Evolutionary conservation across 2,888 invertebrate species (phyloP).

Genomic region (Odontocerum albicorne): DNA sequence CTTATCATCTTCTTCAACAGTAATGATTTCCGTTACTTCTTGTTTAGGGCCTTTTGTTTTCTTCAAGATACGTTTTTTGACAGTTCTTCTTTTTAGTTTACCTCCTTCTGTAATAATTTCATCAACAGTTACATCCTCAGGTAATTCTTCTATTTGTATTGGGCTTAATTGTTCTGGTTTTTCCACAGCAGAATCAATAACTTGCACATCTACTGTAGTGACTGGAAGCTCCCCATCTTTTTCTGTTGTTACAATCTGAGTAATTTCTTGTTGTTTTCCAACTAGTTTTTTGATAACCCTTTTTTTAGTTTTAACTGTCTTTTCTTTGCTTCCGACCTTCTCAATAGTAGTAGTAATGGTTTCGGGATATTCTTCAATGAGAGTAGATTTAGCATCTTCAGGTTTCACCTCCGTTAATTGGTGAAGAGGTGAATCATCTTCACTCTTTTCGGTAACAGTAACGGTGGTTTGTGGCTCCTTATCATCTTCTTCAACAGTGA

Average conservation of each 20-base stretch:
- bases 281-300: conserved; percentile 39
- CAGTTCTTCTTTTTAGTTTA: conserved; percentile 31
- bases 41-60: conserved; percentile 47
- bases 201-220: conserved; percentile 36
- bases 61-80: conserved; percentile 27
- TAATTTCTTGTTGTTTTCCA: conserved; percentile 47
- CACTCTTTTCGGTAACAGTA: conserved; percentile 34
- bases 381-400: conserved; percentile 4
- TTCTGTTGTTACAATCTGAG: conserved; percentile 47
- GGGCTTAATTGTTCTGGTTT: conserved; percentile 42
- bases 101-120: conserved; percentile 34
- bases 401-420: too few relatives aligned
- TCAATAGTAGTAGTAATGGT: conserved; percentile 44
- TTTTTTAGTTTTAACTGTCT: conserved; percentile 39
- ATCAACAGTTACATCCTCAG: conserved; percentile 35
- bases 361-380: conserved; percentile 45
- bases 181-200: not conserved
- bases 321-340: conserved; percentile 40
- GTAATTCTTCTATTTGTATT: conserved; percentile 37
- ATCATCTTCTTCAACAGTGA: conserved; percentile 44
- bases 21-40: conserved; percentile 51
- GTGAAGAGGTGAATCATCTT: conserved; percentile 38
- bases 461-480: conserved; percentile 40
- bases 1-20: conserved; percentile 46
- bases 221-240: conserved; percentile 43